phyloP scores from a whole-genome alignment of 2,797 vertebrate species.

The Alectoris magna region DNA sequence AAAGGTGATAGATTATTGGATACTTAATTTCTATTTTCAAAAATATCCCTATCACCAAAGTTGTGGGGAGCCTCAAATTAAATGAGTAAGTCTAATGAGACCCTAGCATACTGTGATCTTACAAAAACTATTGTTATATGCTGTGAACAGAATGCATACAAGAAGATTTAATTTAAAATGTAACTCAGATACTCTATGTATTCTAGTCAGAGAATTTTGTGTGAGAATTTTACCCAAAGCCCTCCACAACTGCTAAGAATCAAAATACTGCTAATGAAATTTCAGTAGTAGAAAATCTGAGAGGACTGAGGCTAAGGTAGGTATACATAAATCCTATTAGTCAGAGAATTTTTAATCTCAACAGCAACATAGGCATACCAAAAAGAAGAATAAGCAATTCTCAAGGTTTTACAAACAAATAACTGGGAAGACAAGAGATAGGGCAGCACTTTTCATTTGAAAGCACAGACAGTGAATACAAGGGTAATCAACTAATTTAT shows the following conservation, averaged over 20 bases:
- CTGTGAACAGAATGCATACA: background rate
- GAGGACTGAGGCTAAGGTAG: background rate
- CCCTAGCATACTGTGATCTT: background rate
- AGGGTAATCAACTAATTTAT: background rate
- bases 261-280: background rate
- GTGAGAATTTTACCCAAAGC: background rate
- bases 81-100: background rate
- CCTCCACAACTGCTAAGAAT: background rate
- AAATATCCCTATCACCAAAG: background rate
- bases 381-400: background rate
- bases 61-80: background rate
- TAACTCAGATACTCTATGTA: background rate
- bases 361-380: background rate
- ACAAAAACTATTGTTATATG: background rate
- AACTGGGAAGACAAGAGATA: background rate
- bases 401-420: background rate
- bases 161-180: background rate
- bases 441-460: background rate
- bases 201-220: background rate
- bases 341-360: background rate
- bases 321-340: background rate
- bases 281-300: background rate
- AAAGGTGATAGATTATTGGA: background rate
- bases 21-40: background rate
- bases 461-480: background rate